Evolutionary conservation across 2,888 invertebrate species (phyloP).

Genomic region (Ischnura elegans): DNA sequence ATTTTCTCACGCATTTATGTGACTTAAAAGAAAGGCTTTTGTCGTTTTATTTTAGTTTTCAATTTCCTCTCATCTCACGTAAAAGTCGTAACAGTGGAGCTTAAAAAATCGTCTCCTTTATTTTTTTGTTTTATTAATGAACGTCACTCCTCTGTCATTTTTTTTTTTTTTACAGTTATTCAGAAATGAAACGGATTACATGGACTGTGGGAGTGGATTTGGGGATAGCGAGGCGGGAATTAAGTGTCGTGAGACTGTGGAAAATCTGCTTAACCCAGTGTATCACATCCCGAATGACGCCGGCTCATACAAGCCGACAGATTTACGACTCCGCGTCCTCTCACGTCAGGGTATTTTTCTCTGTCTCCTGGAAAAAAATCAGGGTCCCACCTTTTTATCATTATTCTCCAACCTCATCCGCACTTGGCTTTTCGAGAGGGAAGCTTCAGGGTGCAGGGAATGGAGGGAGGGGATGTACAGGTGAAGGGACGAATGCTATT

Average conservation of each 20-base stretch:
- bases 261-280: neutral
- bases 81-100: too few species aligned
- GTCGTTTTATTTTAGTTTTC: too few species aligned
- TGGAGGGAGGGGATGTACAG: neutral
- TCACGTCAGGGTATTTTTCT: neutral
- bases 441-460: neutral
- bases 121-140: too few species aligned
- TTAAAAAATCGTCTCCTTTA: too few species aligned
- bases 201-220: neutral
- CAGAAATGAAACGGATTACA: too few species aligned
- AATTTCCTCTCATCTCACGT: too few species aligned
- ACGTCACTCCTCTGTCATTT: too few species aligned
- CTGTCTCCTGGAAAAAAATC: neutral
- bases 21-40: too few species aligned
- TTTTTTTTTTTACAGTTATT: too few species aligned
- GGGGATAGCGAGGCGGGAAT: neutral
- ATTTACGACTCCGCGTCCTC: neutral
- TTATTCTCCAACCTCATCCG: neutral
- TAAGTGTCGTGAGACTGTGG: neutral
- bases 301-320: neutral
- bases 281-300: neutral
- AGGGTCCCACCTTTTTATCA: neutral
- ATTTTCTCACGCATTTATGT: too few species aligned
- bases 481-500: neutral
- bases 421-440: neutral